A percentile compares a stretch with the other conserved stretches of the same genome.
These are phyloP conservation scores for Circaetus cinerascens DNA, from an alignment of 2,113 vertebrate genomes.

Conservation along the genomic window DNA sequence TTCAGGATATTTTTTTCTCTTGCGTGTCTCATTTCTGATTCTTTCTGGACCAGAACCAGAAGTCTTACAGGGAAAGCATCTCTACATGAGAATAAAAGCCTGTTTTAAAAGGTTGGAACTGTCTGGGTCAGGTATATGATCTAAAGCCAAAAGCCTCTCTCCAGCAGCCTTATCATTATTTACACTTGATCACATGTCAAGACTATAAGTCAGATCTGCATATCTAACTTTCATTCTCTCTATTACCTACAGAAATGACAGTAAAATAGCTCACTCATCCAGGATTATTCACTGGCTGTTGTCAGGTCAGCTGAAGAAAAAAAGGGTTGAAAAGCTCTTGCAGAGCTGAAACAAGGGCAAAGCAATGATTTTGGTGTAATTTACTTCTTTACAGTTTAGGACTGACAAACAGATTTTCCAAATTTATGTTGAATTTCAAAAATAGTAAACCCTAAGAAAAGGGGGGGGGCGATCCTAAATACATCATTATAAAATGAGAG, in stretches of 20 bases:
- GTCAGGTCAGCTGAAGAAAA: background rate
- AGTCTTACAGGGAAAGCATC: background rate
- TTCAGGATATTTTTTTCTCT: background rate
- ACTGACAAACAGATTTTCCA: background rate
- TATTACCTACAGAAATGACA: background rate
- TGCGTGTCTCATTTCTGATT: background rate
- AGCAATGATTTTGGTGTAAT: background rate
- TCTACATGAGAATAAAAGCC: background rate
- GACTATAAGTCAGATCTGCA: background rate
- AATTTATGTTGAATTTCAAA: background rate
- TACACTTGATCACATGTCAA: background rate
- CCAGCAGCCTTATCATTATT: background rate
- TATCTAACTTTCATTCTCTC: background rate
- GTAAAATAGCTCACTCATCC: background rate
- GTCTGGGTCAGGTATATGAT: background rate
- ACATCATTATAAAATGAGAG: background rate
- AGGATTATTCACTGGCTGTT: background rate
- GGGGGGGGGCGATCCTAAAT: rapidly evolving
- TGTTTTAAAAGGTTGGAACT: background rate
- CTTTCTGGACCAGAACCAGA: background rate
- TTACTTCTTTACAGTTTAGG: background rate
- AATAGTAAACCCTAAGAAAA: background rate
- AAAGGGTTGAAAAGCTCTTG: background rate
- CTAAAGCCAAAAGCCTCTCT: background rate
- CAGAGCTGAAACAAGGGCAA: background rate